A percentile compares a stretch with the other conserved stretches of the same genome.
phyloP scores from a whole-genome alignment of 2,888 invertebrate species.

The Ypsolopha sequella region DNA sequence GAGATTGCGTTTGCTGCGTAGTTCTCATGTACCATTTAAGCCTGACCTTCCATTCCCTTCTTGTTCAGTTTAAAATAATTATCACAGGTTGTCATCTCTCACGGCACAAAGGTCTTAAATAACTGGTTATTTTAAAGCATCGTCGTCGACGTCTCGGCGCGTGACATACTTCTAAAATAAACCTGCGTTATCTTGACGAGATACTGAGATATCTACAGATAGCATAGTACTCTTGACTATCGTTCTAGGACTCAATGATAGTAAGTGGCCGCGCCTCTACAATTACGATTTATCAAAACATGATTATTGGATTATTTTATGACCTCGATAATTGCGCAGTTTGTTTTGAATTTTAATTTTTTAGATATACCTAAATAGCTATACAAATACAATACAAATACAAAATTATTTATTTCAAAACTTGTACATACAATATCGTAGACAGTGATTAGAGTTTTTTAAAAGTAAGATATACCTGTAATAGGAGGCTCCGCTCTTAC shows the following conservation, averaged over 20 bases:
- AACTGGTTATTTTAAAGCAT: constrained; percentile 10
- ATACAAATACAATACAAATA: too few relatives aligned
- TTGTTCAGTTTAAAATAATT: too few relatives aligned
- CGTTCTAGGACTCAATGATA: background rate
- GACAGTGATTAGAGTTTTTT: too few relatives aligned
- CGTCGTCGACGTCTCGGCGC: constrained; percentile 16
- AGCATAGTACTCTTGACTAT: constrained; percentile 14
- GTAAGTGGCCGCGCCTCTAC: constrained; percentile 41
- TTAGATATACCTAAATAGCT: too few relatives aligned
- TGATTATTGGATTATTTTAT: constrained; percentile 33
- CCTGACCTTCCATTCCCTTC: background rate
- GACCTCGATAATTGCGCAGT: constrained; percentile 25
- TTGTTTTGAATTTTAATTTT: constrained; percentile 5
- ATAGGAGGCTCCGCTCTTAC: too few relatives aligned
- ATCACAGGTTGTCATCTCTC: background rate
- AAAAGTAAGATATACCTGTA: too few relatives aligned
- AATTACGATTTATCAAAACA: constrained; percentile 45
- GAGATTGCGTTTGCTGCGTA: constrained; percentile 23
- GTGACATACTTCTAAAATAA: constrained; percentile 30
- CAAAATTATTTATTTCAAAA: too few relatives aligned
- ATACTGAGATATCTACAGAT: constrained; percentile 21
- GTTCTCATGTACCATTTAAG: constrained; percentile 1
- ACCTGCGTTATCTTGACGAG: constrained; percentile 17
- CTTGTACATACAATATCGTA: too few relatives aligned
- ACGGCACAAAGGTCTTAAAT: background rate